Percentiles rank a stretch among this genome's conserved stretches.
These are phyloP conservation scores for Xiphophorus maculatus DNA, from an alignment of 2,113 vertebrate genomes.

Conservation along the genomic window DNA sequence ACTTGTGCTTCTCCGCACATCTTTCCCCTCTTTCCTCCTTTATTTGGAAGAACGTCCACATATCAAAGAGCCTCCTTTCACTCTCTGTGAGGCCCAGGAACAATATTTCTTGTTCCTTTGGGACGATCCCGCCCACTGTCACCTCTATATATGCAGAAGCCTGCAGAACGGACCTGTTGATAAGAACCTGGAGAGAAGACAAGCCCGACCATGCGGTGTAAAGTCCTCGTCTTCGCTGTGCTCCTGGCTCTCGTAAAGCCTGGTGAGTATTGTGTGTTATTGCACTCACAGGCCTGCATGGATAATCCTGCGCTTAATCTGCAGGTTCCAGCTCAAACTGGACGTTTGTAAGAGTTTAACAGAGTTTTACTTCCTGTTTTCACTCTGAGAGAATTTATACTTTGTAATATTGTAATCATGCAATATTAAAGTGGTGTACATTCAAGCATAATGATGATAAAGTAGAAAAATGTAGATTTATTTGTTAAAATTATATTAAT, in stretches of 20 bases:
- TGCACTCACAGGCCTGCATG: constrained; percentile 7
- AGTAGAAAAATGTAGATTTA: background rate
- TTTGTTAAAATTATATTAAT: background rate
- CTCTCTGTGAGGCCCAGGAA: constrained; percentile 38
- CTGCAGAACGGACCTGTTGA: constrained; percentile 55
- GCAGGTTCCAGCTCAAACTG: background rate
- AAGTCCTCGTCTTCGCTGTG: constrained; percentile 76
- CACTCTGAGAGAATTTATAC: background rate
- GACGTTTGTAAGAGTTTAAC: background rate
- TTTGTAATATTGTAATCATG: background rate
- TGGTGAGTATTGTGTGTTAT: constrained; percentile 72
- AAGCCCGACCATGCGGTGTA: constrained; percentile 75
- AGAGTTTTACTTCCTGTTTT: background rate
- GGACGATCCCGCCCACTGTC: constrained; percentile 65
- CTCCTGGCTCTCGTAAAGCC: constrained; percentile 69
- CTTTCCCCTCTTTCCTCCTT: constrained; percentile 30
- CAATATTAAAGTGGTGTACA: background rate
- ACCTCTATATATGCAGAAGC: constrained; percentile 72
- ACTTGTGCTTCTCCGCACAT: constrained; percentile 59
- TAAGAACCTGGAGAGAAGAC: constrained; percentile 69
- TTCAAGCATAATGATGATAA: background rate
- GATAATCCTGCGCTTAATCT: constrained; percentile 9
- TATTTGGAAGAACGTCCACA: constrained; percentile 53
- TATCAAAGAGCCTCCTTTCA: constrained; percentile 61
- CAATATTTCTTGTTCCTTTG: constrained; percentile 65